A percentile compares a stretch with the other conserved stretches of the same genome.
phyloP scores from a whole-genome alignment of 2,888 invertebrate genomes.

The Chydorus sphaericus region DNA sequence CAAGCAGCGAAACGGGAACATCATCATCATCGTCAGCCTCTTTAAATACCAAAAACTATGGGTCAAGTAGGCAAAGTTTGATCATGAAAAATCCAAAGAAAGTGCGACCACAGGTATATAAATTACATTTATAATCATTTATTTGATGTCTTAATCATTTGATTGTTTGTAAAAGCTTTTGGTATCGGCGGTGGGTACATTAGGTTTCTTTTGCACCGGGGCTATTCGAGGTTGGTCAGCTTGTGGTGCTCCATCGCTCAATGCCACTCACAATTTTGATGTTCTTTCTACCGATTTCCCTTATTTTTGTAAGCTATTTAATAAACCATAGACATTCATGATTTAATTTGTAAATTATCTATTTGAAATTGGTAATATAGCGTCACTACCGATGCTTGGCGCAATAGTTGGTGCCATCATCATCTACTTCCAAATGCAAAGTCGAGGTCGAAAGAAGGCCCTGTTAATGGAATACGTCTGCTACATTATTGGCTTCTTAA shows the following conservation, averaged over 20 bases:
- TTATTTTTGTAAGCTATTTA: background rate
- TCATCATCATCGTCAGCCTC: no score
- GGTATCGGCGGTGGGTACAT: constrained; percentile 1
- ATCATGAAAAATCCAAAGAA: background rate
- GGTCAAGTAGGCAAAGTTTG: no score
- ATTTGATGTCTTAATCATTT: background rate
- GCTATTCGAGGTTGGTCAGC: constrained; percentile 15
- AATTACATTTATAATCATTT: background rate
- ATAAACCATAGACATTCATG: no score
- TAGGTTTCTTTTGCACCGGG: constrained; percentile 12
- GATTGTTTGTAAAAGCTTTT: background rate
- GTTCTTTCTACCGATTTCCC: background rate
- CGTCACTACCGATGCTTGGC: no score
- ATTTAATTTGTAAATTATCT: no score
- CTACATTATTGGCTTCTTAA: constrained; percentile 15
- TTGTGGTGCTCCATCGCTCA: constrained; percentile 12
- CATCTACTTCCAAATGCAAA: constrained; percentile 12
- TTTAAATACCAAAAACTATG: no score
- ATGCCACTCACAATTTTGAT: background rate
- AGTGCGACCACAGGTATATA: background rate
- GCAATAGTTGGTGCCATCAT: constrained; percentile 4
- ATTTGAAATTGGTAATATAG: no score
- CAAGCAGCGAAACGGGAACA: no score
- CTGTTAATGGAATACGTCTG: constrained; percentile 13
- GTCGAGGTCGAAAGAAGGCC: constrained; percentile 14